phyloP scores from a whole-genome alignment of 23 tunicate species.

The Oikopleura dioica region DNA sequence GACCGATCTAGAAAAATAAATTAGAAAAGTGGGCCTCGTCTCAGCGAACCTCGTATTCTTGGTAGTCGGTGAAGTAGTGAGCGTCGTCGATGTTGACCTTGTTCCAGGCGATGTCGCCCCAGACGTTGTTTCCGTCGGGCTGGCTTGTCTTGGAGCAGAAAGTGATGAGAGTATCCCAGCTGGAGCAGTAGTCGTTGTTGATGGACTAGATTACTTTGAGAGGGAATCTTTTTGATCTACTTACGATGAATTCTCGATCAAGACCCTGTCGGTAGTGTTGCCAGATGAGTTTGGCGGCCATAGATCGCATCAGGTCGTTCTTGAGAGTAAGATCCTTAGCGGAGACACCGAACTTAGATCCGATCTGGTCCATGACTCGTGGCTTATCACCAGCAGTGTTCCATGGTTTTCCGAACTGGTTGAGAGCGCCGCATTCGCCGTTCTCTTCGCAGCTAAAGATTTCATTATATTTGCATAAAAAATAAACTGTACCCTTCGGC shows the following conservation, averaged over 20 bases:
- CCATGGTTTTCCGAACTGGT: no score
- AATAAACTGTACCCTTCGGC: not conserved
- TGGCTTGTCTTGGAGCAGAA: not conserved
- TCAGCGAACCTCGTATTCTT: not conserved
- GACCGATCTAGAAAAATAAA: not conserved
- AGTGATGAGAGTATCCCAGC: not conserved
- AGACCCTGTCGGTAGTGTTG: slow-evolving; percentile 8
- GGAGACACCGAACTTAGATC: not conserved
- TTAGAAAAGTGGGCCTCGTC: not conserved
- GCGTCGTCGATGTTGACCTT: not conserved
- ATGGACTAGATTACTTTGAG: not conserved
- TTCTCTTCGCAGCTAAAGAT: no score
- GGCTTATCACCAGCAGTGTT: not conserved
- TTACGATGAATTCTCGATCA: slow-evolving; percentile 5
- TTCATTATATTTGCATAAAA: not conserved
- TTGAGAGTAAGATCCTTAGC: not conserved
- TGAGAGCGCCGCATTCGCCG: no score
- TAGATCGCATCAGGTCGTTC: not conserved
- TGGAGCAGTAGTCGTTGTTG: not conserved
- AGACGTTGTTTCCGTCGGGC: not conserved
- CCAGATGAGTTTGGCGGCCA: slow-evolving; percentile 7
- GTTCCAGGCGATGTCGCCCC: slow-evolving; percentile 9
- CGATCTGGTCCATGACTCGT: not conserved
- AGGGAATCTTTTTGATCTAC: not conserved
- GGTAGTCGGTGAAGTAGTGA: not conserved